Conservation (phyloP, 2,797 vertebrate species). For the Poeciliopsis turneri region DNA sequence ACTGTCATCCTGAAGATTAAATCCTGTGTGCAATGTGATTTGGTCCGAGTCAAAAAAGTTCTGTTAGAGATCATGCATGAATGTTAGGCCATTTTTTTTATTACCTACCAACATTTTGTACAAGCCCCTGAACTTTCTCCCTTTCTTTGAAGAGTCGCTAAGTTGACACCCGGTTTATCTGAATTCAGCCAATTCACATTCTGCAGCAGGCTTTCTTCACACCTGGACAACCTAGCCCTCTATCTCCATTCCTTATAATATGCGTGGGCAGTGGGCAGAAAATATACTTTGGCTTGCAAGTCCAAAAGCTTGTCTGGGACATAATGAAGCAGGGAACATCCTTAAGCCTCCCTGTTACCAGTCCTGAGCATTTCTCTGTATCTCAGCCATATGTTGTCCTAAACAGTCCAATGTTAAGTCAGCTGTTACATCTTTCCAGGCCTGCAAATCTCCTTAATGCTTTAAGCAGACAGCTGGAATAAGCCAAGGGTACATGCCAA, state of each 20-base stretch:
- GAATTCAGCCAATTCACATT: slow-evolving; percentile 30
- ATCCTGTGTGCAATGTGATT: neutral
- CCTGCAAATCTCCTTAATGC: slow-evolving; percentile 73
- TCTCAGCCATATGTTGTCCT: slow-evolving; percentile 68
- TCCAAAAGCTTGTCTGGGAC: slow-evolving; percentile 65
- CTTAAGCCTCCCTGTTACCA: slow-evolving; percentile 73
- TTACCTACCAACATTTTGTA: slow-evolving; percentile 45
- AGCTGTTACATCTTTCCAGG: slow-evolving; percentile 70
- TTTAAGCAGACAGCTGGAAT: slow-evolving; percentile 65
- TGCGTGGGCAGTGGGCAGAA: slow-evolving; percentile 61
- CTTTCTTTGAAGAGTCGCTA: neutral
- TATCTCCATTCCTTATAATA: slow-evolving; percentile 56
- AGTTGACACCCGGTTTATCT: slow-evolving; percentile 21
- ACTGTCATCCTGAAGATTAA: neutral
- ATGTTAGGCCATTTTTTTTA: slow-evolving; percentile 28
- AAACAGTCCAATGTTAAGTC: slow-evolving; percentile 66
- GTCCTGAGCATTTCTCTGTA: slow-evolving; percentile 67
- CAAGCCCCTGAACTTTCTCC: slow-evolving; percentile 23
- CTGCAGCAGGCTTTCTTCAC: slow-evolving; percentile 50
- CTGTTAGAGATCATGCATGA: neutral
- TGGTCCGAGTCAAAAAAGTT: neutral
- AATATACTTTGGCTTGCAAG: slow-evolving; percentile 66
- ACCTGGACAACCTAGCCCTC: slow-evolving; percentile 46
- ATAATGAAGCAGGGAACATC: slow-evolving; percentile 78
- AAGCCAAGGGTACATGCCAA: slow-evolving; percentile 43